Conservation (phyloP, 1,140 invertebrate genomes). For the Heterodera carotae region DNA sequence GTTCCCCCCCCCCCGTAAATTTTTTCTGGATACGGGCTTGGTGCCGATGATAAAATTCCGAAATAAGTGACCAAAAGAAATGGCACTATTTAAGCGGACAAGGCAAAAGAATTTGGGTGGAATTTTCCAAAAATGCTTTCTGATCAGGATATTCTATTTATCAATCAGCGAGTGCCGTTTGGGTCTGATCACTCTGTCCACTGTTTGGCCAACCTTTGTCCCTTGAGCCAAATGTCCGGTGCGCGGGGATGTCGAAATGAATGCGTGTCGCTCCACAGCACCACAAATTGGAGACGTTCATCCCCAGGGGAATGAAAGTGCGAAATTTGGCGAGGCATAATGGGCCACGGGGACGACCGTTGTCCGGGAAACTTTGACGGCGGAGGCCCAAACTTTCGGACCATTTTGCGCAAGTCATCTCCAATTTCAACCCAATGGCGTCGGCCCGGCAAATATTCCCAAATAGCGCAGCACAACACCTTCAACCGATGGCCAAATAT, state of each 20-base stretch:
- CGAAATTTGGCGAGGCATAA: constrained; percentile 61
- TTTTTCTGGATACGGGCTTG: too few relatives aligned
- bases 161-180: too few relatives aligned
- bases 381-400: constrained; percentile 24
- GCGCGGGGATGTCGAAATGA: constrained; percentile 55
- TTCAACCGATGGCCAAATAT: constrained; percentile 3
- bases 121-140: too few relatives aligned
- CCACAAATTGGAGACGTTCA: constrained; percentile 52
- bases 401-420: constrained; percentile 52
- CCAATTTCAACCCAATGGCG: constrained; percentile 58
- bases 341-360: constrained; percentile 15
- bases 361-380: constrained; percentile 22
- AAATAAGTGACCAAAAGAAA: too few relatives aligned
- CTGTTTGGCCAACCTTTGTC: constrained; percentile 12
- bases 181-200: not conserved
- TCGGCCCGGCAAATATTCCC: constrained; percentile 58
- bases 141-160: too few relatives aligned
- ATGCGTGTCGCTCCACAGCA: constrained; percentile 62
- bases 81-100: not conserved
- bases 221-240: constrained; percentile 59
- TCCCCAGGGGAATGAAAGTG: constrained; percentile 52
- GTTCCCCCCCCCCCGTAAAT: too few relatives aligned
- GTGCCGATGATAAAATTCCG: too few relatives aligned
- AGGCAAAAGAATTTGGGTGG: too few relatives aligned
- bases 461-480: constrained; percentile 62